A percentile compares a stretch with the other conserved stretches of the same genome.
These are phyloP conservation scores for Chauna torquata DNA, from an alignment of 2,113 vertebrate genomes.

Conservation along the genomic window DNA sequence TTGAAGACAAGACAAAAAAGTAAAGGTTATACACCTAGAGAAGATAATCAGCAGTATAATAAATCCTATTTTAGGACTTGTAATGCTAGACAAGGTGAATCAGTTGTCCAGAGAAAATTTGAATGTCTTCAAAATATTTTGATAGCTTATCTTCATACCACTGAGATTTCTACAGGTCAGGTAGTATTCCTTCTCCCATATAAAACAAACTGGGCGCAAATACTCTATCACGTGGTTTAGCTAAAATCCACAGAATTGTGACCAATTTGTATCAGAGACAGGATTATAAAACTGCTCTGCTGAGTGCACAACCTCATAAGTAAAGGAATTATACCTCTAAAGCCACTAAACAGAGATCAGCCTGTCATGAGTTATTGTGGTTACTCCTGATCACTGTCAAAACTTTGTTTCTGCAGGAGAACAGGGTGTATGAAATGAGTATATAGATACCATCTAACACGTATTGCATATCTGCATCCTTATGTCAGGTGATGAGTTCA, in stretches of 20 bases:
- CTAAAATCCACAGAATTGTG: neutral
- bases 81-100: neutral
- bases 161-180: neutral
- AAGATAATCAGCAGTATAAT: neutral
- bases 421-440: rapidly evolving
- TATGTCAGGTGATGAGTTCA: neutral
- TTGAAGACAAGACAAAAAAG: neutral
- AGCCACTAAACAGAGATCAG: neutral
- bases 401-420: neutral
- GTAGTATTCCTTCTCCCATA: neutral
- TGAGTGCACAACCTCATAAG: neutral
- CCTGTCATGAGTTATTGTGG: neutral
- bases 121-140: neutral
- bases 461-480: neutral
- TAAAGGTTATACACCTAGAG: neutral
- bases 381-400: neutral
- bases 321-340: neutral
- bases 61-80: neutral
- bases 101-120: neutral
- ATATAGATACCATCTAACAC: neutral
- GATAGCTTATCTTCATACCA: neutral
- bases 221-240: neutral
- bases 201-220: neutral
- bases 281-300: neutral
- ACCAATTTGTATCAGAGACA: neutral